Percentiles rank a stretch among this genome's conserved stretches.
Conservation (phyloP, 1,140 invertebrate species). For the Anthonomus grandis region DNA sequence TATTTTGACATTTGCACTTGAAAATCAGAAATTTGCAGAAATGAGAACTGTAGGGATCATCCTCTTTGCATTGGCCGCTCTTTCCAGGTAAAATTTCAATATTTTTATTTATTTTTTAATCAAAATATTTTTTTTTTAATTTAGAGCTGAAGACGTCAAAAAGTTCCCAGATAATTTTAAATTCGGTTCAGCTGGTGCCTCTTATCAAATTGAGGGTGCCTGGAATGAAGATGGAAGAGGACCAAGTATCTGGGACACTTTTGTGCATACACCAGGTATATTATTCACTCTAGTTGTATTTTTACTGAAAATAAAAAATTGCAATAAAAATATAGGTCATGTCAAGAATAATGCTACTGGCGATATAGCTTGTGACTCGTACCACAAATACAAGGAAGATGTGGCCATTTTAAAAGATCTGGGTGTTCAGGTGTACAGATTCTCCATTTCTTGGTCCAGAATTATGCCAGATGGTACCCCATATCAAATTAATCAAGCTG, state of each 20-base stretch:
- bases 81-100: no score
- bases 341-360: slow-evolving; percentile 36
- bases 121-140: no score
- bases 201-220: neutral
- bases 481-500: slow-evolving; percentile 21
- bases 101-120: no score
- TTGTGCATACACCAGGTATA: slow-evolving; percentile 1
- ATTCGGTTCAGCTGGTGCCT: slow-evolving; percentile 41
- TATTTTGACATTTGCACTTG: no score
- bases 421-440: slow-evolving; percentile 53
- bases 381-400: slow-evolving; percentile 58
- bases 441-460: slow-evolving; percentile 62
- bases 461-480: slow-evolving; percentile 32
- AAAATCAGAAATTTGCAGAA: no score
- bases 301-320: neutral
- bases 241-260: neutral
- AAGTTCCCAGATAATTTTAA: slow-evolving; percentile 53
- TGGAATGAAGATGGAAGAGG: slow-evolving; percentile 24
- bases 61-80: no score
- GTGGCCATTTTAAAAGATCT: slow-evolving; percentile 51
- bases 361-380: slow-evolving; percentile 58
- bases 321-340: neutral
- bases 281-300: neutral
- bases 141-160: no score
- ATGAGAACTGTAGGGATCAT: no score